Conservation (phyloP, 1,140 invertebrate genomes). For the Coelopa frigida region DNA sequence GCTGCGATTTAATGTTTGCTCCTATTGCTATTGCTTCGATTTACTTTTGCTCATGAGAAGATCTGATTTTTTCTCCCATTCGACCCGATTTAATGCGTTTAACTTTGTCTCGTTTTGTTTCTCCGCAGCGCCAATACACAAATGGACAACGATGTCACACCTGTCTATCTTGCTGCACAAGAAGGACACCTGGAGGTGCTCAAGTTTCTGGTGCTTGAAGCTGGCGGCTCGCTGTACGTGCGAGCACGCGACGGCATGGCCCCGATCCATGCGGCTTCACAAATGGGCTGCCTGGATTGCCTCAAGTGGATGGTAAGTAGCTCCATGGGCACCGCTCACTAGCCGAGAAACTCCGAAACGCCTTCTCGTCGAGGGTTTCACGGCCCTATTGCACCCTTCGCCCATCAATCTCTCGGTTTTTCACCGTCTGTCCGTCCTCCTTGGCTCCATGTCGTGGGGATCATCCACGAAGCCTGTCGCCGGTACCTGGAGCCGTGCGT, state of each 20-base stretch:
- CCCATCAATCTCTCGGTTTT: not conserved
- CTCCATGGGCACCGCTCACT: no score
- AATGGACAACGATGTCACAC: slow-evolving; percentile 84
- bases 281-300: slow-evolving; percentile 78
- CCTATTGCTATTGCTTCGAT: not conserved
- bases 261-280: slow-evolving; percentile 77
- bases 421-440: not conserved
- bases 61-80: not conserved
- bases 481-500: no score
- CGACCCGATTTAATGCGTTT: slow-evolving; percentile 1
- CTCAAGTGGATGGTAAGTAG: slow-evolving; percentile 84
- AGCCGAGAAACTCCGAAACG: no score
- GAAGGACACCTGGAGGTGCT: slow-evolving; percentile 78
- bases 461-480: no score
- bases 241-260: slow-evolving; percentile 84
- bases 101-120: slow-evolving; percentile 8
- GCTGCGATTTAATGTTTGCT: not conserved
- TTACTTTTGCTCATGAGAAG: not conserved
- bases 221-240: slow-evolving; percentile 64
- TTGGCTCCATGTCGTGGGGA: slow-evolving; percentile 16
- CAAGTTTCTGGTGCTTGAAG: slow-evolving; percentile 71
- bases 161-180: slow-evolving; percentile 82
- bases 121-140: slow-evolving; percentile 70
- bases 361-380: no score
- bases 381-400: no score